phyloP scores from a whole-genome alignment of 2,797 vertebrate species.

The Ateles fusciceps region DNA sequence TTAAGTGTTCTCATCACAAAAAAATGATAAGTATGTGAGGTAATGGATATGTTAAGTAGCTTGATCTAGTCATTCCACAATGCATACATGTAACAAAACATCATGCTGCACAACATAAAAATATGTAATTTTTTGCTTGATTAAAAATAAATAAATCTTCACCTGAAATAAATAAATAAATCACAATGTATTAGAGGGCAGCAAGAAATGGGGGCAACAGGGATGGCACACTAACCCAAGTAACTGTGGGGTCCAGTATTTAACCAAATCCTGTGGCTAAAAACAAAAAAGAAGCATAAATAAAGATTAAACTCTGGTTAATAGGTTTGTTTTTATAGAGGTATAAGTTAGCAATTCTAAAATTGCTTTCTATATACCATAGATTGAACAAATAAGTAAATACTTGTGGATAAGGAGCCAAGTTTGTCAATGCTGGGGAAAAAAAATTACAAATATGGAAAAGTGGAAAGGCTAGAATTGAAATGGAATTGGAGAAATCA shows the following conservation, averaged over 20 bases:
- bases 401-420: not conserved
- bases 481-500: not conserved
- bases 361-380: not conserved
- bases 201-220: not conserved
- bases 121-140: not conserved
- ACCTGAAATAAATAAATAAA: not conserved
- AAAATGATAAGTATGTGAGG: not conserved
- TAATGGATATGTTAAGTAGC: not conserved
- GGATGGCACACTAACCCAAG: not conserved
- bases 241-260: not conserved
- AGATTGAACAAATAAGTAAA: slow-evolving; percentile 19
- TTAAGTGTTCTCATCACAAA: not conserved
- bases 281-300: slow-evolving; percentile 39
- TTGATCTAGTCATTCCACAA: not conserved
- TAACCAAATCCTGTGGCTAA: not conserved
- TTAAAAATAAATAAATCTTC: not conserved
- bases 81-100: not conserved
- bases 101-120: not conserved
- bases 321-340: not conserved
- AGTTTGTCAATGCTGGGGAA: not conserved
- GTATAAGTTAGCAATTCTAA: not conserved
- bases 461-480: not conserved
- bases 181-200: not conserved
- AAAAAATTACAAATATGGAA: slow-evolving; percentile 5
- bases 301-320: not conserved